phyloP scores from a whole-genome alignment of 2,797 vertebrate genomes.

The Allobates femoralis region DNA sequence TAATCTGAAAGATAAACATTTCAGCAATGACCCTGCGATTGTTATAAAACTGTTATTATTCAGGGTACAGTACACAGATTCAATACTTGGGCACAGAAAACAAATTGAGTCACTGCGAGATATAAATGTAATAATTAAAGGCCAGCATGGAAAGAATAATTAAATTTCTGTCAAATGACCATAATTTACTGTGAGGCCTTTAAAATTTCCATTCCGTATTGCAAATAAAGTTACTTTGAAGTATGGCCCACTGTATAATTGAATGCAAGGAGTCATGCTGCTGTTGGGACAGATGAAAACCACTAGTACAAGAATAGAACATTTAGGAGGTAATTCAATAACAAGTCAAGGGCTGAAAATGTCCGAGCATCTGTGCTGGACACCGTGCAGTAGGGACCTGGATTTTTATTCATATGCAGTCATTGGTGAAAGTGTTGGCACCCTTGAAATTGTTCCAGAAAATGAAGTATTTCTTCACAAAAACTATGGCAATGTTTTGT shows the following conservation, averaged over 20 bases:
- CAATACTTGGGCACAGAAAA: background rate
- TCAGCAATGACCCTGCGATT: background rate
- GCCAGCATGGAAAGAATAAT: constrained; percentile 27
- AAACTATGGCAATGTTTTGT: no score
- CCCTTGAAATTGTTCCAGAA: no score
- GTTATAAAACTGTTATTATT: background rate
- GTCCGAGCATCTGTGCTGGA: constrained; percentile 8
- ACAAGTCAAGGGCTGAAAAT: constrained; percentile 6
- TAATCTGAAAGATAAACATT: background rate
- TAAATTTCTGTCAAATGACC: constrained; percentile 49
- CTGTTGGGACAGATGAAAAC: constrained; percentile 46
- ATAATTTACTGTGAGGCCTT: constrained; percentile 50
- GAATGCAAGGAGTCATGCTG: constrained; percentile 50
- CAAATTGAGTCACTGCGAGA: background rate
- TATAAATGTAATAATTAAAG: constrained; percentile 50
- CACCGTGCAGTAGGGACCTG: constrained; percentile 1
- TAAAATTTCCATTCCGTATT: constrained; percentile 53
- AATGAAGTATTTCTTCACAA: no score
- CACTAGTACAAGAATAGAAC: constrained; percentile 34
- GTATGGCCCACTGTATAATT: constrained; percentile 47
- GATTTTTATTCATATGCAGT: no score
- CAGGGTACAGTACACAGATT: background rate
- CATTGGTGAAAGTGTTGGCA: no score
- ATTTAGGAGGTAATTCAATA: constrained; percentile 46
- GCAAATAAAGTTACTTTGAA: constrained; percentile 52